Base-by-base conservation (phyloP, 2,888 invertebrate genomes). In the Drosophila demipolita region DNA sequence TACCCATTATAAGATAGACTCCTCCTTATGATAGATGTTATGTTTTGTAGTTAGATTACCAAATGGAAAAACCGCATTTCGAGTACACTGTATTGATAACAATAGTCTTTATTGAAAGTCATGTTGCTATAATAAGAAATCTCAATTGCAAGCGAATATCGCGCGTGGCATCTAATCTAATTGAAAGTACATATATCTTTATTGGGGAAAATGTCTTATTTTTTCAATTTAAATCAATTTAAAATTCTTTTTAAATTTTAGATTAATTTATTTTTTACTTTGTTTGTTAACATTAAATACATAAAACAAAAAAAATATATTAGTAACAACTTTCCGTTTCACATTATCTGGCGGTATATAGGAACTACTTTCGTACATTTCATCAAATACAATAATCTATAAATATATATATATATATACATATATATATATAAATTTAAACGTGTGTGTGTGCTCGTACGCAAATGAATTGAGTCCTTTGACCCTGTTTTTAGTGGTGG, bases 401-500 rank as follows among this genome's bases (percentile, higher is more conserved):
- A 26, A 4, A 26, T 26, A 26, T 26, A 26, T 26, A 26, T 26
- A 26, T 4, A 26, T 26, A 26, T 26, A 29, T 6, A 23, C 5
- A 26, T 26, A 26, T 26, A 26, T 26, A 26, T 4, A 26, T 26
- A 26, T 26, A 29, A 23, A 23, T 23, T 23, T 23, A 23, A 23
- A 23, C 23, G 23, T 36, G 20, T 60, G 5, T 11, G n/a, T 38
- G 20, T 29, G 33, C 36, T 11, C n/a, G 12, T 15, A 17, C 42
- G 26, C 55, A 32, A 26, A 20, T 17, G 45, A 70, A 60, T 59
- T 38, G n/a, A 38, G 11, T n/a, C 40, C 65, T 50, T 61, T 65
- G 71, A 76, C 83, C 88, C 66, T 52, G 62, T 23, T 53, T 35
- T 7, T 12, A n/a, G 40, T 26, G 35, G 54, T 12, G 15, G 36